These are phyloP conservation scores for Sinhomidia bicolor DNA, from an alignment of 2,888 invertebrate species.

Conservation along the genomic window DNA sequence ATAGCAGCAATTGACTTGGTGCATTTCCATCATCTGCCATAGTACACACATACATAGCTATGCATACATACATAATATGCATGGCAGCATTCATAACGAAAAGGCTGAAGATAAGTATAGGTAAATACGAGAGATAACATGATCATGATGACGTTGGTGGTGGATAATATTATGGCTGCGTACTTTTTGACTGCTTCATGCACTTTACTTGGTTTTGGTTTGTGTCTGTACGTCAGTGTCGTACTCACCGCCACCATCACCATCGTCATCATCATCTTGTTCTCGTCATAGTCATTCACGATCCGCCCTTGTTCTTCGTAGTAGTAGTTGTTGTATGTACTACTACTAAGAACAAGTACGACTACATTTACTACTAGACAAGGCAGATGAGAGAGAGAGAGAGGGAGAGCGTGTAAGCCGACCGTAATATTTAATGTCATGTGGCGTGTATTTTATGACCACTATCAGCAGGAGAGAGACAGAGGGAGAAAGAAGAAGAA, in stretches of 20 bases:
- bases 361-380: slow-evolving; percentile 1
- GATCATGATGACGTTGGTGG: background rate
- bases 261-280: slow-evolving; percentile 40
- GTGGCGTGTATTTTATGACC: slow-evolving; percentile 74
- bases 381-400: slow-evolving; percentile 9
- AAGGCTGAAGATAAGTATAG: background rate
- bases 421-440: slow-evolving; percentile 75
- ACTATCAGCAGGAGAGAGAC: slow-evolving; percentile 45
- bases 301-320: slow-evolving; percentile 37
- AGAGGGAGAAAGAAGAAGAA: slow-evolving; percentile 27
- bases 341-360: background rate
- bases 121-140: slow-evolving; percentile 49
- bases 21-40: slow-evolving; percentile 42
- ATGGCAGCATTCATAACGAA: background rate
- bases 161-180: slow-evolving; percentile 28
- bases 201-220: slow-evolving; percentile 11
- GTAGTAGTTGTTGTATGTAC: background rate
- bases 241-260: slow-evolving; percentile 4
- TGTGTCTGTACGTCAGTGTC: slow-evolving; percentile 25
- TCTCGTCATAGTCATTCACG: slow-evolving; percentile 62
- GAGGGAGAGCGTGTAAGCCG: slow-evolving; percentile 68
- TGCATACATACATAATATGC: background rate
- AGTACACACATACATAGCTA: no score
- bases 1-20: background rate
- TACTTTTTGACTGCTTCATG: slow-evolving; percentile 45